A percentile compares a stretch with the other conserved stretches of the same genome.
These are phyloP conservation scores for Lycaena phlaeas DNA, from an alignment of 2,888 invertebrate species.

Conservation along the genomic window DNA sequence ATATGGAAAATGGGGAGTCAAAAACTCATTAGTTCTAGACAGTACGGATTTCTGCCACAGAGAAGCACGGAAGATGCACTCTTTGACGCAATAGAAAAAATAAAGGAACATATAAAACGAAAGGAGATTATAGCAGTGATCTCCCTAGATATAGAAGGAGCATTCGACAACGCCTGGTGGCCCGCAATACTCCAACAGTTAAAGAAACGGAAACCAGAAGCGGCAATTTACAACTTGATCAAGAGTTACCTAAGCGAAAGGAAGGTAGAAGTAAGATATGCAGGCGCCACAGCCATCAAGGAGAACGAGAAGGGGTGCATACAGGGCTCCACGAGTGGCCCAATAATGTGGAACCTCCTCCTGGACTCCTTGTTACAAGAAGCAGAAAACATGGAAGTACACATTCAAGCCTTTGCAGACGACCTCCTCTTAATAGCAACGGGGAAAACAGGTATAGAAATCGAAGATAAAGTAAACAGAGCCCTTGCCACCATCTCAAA, in stretches of 20 bases:
- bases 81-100: background rate
- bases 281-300: background rate
- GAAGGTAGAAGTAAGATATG: background rate
- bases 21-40: background rate
- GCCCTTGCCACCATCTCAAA: background rate
- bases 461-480: background rate
- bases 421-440: background rate
- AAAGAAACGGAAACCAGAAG: too few species aligned
- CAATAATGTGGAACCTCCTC: background rate
- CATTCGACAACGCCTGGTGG: slow-evolving; percentile 7
- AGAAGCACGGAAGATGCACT: background rate
- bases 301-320: background rate
- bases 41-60: background rate
- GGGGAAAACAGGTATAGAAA: too few species aligned
- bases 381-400: background rate
- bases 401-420: background rate
- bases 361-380: background rate
- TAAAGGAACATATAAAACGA: background rate
- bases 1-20: background rate
- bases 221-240: too few species aligned
- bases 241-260: too few species aligned
- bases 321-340: background rate
- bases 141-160: slow-evolving; percentile 10
- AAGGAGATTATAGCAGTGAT: slow-evolving; percentile 9
- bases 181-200: too few species aligned